These are phyloP conservation scores for Channallabes apus DNA, from an alignment of 2,797 vertebrate genomes.

Conservation along the genomic window DNA sequence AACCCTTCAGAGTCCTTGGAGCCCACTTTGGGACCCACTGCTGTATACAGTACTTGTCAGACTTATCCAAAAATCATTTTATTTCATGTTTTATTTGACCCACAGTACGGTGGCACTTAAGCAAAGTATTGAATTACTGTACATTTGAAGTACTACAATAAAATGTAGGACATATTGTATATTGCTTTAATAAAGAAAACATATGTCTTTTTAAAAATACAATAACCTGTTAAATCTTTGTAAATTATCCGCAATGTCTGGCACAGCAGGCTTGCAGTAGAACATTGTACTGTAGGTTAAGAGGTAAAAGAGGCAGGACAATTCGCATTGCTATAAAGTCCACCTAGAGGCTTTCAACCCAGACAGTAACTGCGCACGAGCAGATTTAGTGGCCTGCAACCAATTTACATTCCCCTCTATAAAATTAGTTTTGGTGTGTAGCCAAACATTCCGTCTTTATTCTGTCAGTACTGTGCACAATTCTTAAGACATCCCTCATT, in stretches of 20 bases:
- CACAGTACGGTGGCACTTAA: too few relatives aligned
- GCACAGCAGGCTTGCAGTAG: not conserved
- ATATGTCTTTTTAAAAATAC: not conserved
- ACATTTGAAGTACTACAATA: too few relatives aligned
- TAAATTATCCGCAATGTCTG: not conserved
- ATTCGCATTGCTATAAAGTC: not conserved
- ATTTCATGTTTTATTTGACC: too few relatives aligned
- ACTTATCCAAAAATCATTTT: too few relatives aligned
- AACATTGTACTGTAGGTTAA: not conserved
- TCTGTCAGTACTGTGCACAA: too few relatives aligned
- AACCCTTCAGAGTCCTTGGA: too few relatives aligned
- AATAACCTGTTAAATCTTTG: not conserved
- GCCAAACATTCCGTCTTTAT: not conserved
- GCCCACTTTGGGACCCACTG: too few relatives aligned
- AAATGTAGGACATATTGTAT: too few relatives aligned
- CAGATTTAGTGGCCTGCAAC: not conserved
- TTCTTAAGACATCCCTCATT: too few relatives aligned
- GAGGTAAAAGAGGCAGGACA: not conserved
- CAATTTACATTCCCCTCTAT: not conserved
- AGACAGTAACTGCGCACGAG: not conserved
- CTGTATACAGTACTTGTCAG: too few relatives aligned
- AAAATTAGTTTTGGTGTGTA: not conserved
- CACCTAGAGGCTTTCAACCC: not conserved
- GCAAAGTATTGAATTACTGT: too few relatives aligned
- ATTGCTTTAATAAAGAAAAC: too few relatives aligned